Conservation (phyloP, 2,888 invertebrate species). For the Cheilosia variabilis region DNA sequence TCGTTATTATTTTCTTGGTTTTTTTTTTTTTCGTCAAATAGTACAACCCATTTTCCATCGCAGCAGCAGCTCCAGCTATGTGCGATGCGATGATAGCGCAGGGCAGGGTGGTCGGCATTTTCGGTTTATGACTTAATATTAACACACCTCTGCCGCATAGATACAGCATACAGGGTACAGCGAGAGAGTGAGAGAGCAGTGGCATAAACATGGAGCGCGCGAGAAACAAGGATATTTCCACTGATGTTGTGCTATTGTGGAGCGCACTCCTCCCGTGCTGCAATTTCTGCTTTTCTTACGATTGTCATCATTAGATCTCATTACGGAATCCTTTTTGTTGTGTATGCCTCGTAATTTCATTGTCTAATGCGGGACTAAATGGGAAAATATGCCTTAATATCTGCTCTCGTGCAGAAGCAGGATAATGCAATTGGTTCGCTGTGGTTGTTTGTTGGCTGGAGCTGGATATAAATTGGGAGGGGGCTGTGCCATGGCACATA, state of each 20-base stretch:
- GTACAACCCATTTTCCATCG: conserved; percentile 45
- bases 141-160: conserved; percentile 62
- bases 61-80: conserved; percentile 11
- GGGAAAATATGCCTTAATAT: conserved; percentile 70
- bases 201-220: conserved; percentile 12
- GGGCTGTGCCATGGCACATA: conserved; percentile 22
- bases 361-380: conserved; percentile 71
- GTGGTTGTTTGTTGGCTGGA: conserved; percentile 60
- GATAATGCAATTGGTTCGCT: conserved; percentile 67
- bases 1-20: conserved; percentile 5
- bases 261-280: conserved; percentile 28
- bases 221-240: conserved; percentile 55
- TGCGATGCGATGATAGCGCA: conserved; percentile 38
- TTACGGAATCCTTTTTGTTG: conserved; percentile 75
- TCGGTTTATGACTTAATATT: conserved; percentile 71
- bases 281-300: conserved; percentile 72
- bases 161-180: neutral
- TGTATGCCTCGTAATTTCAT: conserved; percentile 67
- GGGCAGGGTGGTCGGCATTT: conserved; percentile 66
- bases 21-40: conserved; percentile 44
- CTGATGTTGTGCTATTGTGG: conserved; percentile 41
- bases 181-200: conserved; percentile 5
- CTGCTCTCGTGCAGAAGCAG: conserved; percentile 55
- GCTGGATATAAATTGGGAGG: conserved; percentile 29
- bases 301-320: conserved; percentile 77